These are phyloP conservation scores for Piliocolobus tephrosceles DNA, from an alignment of 2,113 vertebrate species.

Conservation along the genomic window DNA sequence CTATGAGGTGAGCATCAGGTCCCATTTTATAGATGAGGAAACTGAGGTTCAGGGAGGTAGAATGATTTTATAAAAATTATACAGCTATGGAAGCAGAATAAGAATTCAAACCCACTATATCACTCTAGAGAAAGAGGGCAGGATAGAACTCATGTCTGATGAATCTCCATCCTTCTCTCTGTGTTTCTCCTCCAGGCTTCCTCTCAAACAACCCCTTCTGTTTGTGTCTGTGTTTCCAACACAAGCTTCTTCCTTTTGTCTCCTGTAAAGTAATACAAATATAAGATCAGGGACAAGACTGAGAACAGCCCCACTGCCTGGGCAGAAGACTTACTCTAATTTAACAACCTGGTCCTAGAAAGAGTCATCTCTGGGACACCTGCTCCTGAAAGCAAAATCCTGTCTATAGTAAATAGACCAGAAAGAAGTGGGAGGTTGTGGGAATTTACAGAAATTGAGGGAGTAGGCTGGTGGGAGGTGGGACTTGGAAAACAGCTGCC, in stretches of 20 bases:
- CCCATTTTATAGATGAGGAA: constrained; percentile 35
- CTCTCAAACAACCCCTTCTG: not conserved
- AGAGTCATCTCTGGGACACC: not conserved
- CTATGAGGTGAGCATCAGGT: not conserved
- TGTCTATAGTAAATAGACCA: constrained; percentile 14
- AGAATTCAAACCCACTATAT: not conserved
- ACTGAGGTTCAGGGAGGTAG: not conserved
- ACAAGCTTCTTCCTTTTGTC: not conserved
- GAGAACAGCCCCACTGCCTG: not conserved
- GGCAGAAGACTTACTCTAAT: not conserved
- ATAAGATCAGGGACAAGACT: not conserved
- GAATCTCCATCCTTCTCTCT: not conserved
- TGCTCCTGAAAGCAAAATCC: constrained; percentile 9
- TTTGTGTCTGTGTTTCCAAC: not conserved
- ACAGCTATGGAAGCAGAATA: not conserved
- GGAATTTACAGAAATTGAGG: not conserved
- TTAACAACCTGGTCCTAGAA: not conserved
- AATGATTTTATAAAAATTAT: not conserved
- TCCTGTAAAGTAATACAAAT: not conserved
- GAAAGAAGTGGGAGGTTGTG: not conserved
- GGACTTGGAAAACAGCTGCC: not conserved
- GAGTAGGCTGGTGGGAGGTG: not conserved
- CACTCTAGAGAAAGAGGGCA: not conserved
- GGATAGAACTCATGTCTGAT: not conserved
- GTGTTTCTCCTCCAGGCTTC: not conserved